Base-by-base conservation (phyloP, 2,113 vertebrate genomes). In the Caranx melampygus region DNA sequence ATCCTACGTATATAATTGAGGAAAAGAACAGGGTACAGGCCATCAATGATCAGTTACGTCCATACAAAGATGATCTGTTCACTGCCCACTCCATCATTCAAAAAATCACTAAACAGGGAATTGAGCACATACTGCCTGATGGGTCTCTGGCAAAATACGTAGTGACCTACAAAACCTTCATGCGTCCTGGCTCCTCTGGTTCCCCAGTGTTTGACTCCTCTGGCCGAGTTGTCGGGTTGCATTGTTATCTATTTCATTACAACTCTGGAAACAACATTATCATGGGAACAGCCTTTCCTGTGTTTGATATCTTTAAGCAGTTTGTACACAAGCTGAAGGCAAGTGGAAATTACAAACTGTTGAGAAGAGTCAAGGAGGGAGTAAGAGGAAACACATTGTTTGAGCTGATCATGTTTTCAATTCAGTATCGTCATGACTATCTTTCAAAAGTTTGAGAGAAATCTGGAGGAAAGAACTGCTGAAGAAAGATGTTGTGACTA, bases 1-100 rank as follows among this genome's bases (percentile, higher is more conserved):
- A 88, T 71, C 64, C 51, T 0, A 86, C 33, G 0, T 77, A 68
- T 63, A 5, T 90, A 52, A 88, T 86, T 47, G 55, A 72, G 65
- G 79, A 37, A 31, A 26, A 65, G 8, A 10, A 35, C 1, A 21
- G 81, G 6, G 1, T 0, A 0, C 0, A 54, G 57, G 62, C 73
- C 44, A 33, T 67, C 2, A 0, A 0, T 0, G n/a, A 40, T 18
- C 15, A 83, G 5, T 6, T 89, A 2, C 0, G 2, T 5, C 9
- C 3, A 5, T 51, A 72, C 47, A 45, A 15, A 21, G 0, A 62
- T 0, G 0, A 0, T 0, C 0, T 0, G 3, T 52, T 77, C 0
- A 13, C 0, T 9, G 0, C 69, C 4, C 0, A 5, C 0, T 3
- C 6, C 7, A 55, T 81, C 6, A 31, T 0, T 9, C 1, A 82